A percentile compares a stretch with the other conserved stretches of the same genome.
phyloP scores from a whole-genome alignment of 2,113 vertebrate species.

The Ia io region DNA sequence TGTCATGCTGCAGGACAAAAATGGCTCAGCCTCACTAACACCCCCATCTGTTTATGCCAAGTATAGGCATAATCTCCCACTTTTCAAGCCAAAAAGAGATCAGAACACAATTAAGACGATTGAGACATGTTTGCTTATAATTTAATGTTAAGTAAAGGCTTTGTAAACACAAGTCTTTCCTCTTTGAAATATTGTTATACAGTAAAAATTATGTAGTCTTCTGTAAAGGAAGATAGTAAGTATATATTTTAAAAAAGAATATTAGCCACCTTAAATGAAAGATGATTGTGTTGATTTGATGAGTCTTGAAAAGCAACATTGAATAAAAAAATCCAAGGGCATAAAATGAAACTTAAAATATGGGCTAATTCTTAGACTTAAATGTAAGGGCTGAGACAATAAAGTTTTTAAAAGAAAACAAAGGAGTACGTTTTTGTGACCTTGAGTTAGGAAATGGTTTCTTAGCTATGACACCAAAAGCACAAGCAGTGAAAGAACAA shows the following conservation, averaged over 20 bases:
- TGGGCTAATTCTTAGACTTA: neutral
- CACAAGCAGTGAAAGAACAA: neutral
- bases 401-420: conserved; percentile 26
- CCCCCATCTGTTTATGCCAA: conserved; percentile 46
- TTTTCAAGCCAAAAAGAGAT: conserved; percentile 49
- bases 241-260: neutral
- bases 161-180: conserved; percentile 45
- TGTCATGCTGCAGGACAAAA: neutral
- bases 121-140: conserved; percentile 50
- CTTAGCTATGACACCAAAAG: neutral
- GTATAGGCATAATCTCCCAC: conserved; percentile 35
- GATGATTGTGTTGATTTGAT: neutral
- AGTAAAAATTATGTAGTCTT: neutral
- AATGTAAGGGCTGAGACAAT: neutral
- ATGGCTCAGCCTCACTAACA: conserved; percentile 10
- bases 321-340: neutral
- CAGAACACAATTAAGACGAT: conserved; percentile 53
- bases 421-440: neutral
- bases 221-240: neutral
- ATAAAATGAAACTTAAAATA: neutral
- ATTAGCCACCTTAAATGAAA: conserved; percentile 21
- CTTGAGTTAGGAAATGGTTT: neutral
- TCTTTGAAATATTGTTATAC: conserved; percentile 4
- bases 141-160: conserved; percentile 12
- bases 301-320: conserved; percentile 21